phyloP scores from a whole-genome alignment of 2,113 vertebrate genomes.

The Sebastes schlegelii region DNA sequence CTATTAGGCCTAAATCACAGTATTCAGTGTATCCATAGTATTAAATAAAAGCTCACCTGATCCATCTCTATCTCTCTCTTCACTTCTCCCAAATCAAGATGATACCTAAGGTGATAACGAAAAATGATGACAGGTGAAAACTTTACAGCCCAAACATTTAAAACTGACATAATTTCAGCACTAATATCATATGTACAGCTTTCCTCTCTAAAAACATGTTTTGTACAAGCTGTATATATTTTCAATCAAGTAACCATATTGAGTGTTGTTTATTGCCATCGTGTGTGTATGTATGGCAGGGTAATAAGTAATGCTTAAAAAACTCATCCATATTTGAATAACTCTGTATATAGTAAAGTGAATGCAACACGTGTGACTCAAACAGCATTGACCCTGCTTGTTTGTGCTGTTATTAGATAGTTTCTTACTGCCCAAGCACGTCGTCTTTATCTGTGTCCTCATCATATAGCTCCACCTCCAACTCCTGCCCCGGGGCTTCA shows the following conservation, averaged over 20 bases:
- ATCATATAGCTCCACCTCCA: constrained; percentile 94
- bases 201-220: background rate
- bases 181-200: background rate
- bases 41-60: constrained; percentile 82
- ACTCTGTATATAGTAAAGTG: background rate
- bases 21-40: background rate
- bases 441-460: constrained; percentile 97
- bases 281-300: no score
- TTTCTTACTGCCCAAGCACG: constrained; percentile 91
- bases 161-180: background rate
- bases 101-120: constrained; percentile 79
- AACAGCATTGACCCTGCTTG: background rate
- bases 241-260: background rate
- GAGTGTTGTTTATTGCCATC: background rate
- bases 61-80: constrained; percentile 89
- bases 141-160: background rate
- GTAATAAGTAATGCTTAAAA: background rate
- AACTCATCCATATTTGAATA: background rate
- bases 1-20: background rate
- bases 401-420: background rate
- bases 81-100: constrained; percentile 91
- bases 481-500: constrained; percentile 94
- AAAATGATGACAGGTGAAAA: background rate
- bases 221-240: background rate
- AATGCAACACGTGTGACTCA: background rate